Evolutionary conservation across 2,113 vertebrate species (phyloP), one percentile per base, ranked within the genome.

Genomic region (Oenanthe oenanthe): DNA sequence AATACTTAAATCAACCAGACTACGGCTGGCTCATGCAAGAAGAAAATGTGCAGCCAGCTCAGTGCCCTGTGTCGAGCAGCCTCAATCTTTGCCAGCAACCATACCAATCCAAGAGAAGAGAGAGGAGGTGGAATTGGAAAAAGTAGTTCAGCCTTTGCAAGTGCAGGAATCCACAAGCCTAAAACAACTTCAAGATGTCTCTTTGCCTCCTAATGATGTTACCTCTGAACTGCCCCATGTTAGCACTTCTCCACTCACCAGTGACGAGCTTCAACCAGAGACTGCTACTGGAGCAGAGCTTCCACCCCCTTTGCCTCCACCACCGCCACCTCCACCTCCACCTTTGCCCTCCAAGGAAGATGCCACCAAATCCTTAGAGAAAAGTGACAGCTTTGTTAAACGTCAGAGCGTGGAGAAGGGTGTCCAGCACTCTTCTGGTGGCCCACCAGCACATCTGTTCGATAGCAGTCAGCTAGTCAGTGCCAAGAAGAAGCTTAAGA

Each of bases 401-500:
- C 92, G 77, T 19, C 98, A 98, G 68, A 95, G 91, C 1, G 96
- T 96, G 40, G 98, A 98, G 65, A 97, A 97, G 12, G 98, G 98
- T 66, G 95, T 97, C 15, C 96, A 97, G 3, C 96, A 97, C 78
- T 85, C 97, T 45, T 96, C 96, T 7, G 90, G 97, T 75, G 62
- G 97, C 89, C 57, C 98, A 16, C 98, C 98, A 18, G 98, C 98
- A 11, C 98, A 99, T 26, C 98, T 99, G 75, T 99, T 99, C 7
- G 99, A 99, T 89, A 99, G 99, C 97, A 99, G 98, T 91, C 99
- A 99, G 97, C 98, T 99, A 94, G 96, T 99, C 92, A 99, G 98
- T 63, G 99, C 99, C 48, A 98, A 99, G 96, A 99, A 98, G 97
- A 99, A 99, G 96, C 98, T 99, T 89, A 98, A 98, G 97, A 99